Conservation (phyloP, 2,113 vertebrate genomes). For the Zapus hudsonius region DNA sequence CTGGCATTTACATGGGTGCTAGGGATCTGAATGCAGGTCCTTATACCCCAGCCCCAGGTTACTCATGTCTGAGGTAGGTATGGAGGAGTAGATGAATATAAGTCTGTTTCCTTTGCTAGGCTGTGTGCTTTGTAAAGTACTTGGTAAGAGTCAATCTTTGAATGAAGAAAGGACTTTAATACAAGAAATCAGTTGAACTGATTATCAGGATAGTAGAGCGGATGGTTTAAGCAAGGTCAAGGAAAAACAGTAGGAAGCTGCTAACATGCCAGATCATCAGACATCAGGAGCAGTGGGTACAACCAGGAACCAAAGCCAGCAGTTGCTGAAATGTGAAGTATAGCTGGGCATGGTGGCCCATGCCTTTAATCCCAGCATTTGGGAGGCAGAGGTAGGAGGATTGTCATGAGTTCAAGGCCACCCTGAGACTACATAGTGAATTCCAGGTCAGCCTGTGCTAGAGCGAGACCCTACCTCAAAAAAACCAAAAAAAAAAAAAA, state of each 20-base stretch:
- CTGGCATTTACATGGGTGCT: too few species aligned
- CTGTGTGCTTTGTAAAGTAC: not conserved
- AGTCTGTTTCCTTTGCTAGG: not conserved
- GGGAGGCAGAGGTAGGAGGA: too few species aligned
- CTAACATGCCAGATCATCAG: not conserved
- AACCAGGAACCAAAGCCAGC: not conserved
- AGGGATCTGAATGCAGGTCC: too few species aligned
- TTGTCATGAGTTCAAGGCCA: too few species aligned
- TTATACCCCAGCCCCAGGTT: not conserved
- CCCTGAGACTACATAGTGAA: too few species aligned
- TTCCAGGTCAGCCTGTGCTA: too few species aligned
- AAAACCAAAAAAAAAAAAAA: too few species aligned
- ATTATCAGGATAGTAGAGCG: not conserved
- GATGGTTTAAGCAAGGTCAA: not conserved
- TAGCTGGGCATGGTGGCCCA: too few species aligned
- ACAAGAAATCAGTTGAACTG: not conserved
- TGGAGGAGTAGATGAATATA: not conserved
- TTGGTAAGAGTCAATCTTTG: not conserved
- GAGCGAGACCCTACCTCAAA: too few species aligned
- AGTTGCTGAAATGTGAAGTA: not conserved
- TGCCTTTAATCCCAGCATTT: too few species aligned
- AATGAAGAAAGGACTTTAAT: constrained; percentile 9
- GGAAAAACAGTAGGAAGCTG: not conserved
- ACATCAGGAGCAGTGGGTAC: not conserved
- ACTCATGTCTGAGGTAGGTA: not conserved